phyloP scores from a whole-genome alignment of 2,113 vertebrate genomes.

The Poeciliopsis turrubarensis region DNA sequence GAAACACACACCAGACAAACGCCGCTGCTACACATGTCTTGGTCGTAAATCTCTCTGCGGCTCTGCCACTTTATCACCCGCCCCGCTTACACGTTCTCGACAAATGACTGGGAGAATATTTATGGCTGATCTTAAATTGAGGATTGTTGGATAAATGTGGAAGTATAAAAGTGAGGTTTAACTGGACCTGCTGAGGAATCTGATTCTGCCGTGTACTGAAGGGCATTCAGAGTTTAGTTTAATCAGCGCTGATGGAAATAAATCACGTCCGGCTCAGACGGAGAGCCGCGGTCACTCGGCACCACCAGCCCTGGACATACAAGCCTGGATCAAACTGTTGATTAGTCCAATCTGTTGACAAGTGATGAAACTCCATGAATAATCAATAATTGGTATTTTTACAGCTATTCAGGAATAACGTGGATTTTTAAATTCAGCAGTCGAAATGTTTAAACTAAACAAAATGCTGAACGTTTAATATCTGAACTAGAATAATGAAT shows the following conservation, averaged over 20 bases:
- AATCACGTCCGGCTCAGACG: conserved; percentile 17
- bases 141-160: neutral
- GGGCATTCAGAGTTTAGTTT: conserved; percentile 27
- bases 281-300: conserved; percentile 29
- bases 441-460: neutral
- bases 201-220: conserved; percentile 6
- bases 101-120: neutral
- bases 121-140: neutral
- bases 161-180: neutral
- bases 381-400: neutral
- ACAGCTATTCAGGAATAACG: neutral
- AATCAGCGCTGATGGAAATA: conserved; percentile 41
- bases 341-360: conserved; percentile 10
- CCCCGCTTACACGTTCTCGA: conserved; percentile 11
- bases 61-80: neutral
- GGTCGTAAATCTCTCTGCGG: conserved; percentile 28
- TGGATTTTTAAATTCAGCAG: neutral
- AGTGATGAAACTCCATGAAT: neutral
- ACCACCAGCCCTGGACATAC: conserved; percentile 4
- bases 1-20: conserved; percentile 32
- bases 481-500: neutral
- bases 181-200: neutral
- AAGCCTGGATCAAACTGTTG: conserved; percentile 5
- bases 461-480: neutral
- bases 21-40: conserved; percentile 18